Base-by-base conservation (phyloP, 2,113 vertebrate genomes). In the Salvelinus alpinus region DNA sequence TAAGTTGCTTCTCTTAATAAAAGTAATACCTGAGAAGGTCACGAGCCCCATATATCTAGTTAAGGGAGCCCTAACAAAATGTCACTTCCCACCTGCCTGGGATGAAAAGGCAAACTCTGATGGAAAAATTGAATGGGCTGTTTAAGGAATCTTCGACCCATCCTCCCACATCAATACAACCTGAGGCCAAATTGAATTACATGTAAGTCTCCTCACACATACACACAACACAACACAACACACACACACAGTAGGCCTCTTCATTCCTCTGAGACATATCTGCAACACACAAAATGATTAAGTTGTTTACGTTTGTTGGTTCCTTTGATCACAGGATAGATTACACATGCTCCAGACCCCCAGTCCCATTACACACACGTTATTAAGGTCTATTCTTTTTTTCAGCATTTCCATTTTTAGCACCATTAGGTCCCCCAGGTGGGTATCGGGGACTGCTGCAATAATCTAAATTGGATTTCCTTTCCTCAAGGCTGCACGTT, bases 401-500 rank as follows among this genome's bases (percentile, higher is more conserved):
- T 71, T 27, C 11, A n/a, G 67, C n/a, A 16, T 31, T 78, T 70
- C 48, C 64, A 72, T 78, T 78, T 72, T 78, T n/a, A 68, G 60
- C 69, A 20, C 3, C 8, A 25, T 54, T 70, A 22, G 25, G 79
- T 79, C 72, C 78, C 80, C 24, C 2, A 73, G 79, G 76, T 76
- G 54, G 51, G 67, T 27, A 70, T 57, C 51, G 59, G 29, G 70
- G 72, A 44, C 44, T n/a, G n/a, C 78, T 69, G 74, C 80, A 79
- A 80, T 81, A 77, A 79, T 82, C 76, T 78, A 81, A 84, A 87
- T 78, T 81, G 78, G 77, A 84, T 84, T 83, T 83, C 64, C 77
- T 80, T 79, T 73, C 70, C 54, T 66, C 75, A 65, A 77, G 57
- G 74, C 78, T 74, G 73, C 59, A 22, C 51, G 57, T 72, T 72